Evolutionary conservation across 2,113 vertebrate species (phyloP).

Genomic region (Cercopithecus mona): DNA sequence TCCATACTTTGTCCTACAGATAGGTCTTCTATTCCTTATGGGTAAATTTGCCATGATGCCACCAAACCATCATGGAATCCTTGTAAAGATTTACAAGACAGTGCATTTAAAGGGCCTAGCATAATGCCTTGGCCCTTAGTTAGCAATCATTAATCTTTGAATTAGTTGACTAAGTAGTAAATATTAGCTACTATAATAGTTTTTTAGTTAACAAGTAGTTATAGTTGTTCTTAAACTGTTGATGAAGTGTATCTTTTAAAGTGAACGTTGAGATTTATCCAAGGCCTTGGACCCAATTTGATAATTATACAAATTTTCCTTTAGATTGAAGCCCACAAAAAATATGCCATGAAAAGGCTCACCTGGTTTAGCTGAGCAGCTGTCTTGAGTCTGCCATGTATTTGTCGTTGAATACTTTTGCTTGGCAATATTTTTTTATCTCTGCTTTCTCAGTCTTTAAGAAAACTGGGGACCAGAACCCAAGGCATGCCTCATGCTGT

Average conservation of each 20-base stretch:
- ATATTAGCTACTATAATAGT: not conserved
- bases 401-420: not conserved
- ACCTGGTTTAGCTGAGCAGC: not conserved
- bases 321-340: not conserved
- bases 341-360: not conserved
- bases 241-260: slow-evolving; percentile 41
- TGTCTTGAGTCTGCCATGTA: not conserved
- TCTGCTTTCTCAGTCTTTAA: slow-evolving; percentile 24
- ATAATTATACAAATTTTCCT: not conserved
- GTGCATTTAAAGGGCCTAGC: not conserved
- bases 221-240: not conserved
- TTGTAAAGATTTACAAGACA: not conserved
- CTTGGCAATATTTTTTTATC: not conserved
- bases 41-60: not conserved
- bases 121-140: not conserved
- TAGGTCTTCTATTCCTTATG: not conserved
- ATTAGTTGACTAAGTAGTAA: not conserved
- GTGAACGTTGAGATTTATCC: slow-evolving; percentile 11
- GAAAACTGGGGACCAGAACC: not conserved
- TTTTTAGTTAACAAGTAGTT: slow-evolving; percentile 1
- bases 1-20: no score
- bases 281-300: not conserved
- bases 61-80: not conserved
- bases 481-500: not conserved
- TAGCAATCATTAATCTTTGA: not conserved